Evolutionary conservation across 2,797 vertebrate genomes (phyloP), one percentile per base, ranked within the genome.

Genomic region (Crenichthys baileyi): DNA sequence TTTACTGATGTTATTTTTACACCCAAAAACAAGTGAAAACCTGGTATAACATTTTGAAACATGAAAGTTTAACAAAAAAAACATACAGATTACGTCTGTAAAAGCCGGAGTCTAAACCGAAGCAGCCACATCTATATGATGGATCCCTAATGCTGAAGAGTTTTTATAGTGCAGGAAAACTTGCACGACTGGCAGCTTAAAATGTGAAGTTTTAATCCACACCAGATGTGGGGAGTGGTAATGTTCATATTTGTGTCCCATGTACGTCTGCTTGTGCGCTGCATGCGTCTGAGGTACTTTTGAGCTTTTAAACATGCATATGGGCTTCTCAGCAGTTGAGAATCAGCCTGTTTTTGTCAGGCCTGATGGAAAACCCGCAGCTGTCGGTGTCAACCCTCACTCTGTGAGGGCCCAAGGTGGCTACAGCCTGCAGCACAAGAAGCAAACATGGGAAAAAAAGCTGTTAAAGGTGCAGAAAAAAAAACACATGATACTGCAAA

Each of bases 321-420:
- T 72, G 51, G 31, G 58, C 16, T 72, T 67, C 86, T 92, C 88
- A 95, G 87, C 93, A 94, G 90, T 95, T 94, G 76, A 94, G 93
- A 77, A 94, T 92, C 0, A 91, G 88, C 71, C 93, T 86, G 88
- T 76, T 94, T 88, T 93, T 87, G 73, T 95, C 93, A 3, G 87
- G 75, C 87, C 93, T 89, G 88, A 94, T 93, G 0, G 92, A 90
- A 74, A 95, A 94, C 60, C 82, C 72, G 0, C 91, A 50, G 79
- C 90, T 81, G 67, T 94, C 94, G 0, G 90, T 58, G 75, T 95
- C 93, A 0, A 85, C 85, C 96, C 97, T 94, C 95, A 96, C 94
- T 93, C 97, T 95, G 91, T 97, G 97, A 51, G 97, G 98, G 72
- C 97, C 97, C 86, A 99, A 85, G 0, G 97, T 98, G 77, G 98